Evolutionary conservation across 2,113 vertebrate genomes (phyloP).

Genomic region (Microcebus griseorufus): DNA sequence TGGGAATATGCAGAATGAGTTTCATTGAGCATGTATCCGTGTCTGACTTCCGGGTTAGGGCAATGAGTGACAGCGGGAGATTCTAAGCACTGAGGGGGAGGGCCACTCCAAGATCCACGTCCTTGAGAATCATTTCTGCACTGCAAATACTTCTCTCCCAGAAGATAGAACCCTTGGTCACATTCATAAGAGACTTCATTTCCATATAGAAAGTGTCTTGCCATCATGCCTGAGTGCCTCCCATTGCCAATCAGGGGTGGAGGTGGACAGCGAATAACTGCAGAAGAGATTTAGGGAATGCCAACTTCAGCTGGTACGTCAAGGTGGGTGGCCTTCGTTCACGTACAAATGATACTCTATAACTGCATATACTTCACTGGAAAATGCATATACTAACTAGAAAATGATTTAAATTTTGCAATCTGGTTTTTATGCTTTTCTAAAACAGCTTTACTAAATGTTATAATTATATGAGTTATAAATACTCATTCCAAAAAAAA

Average conservation of each 20-base stretch:
- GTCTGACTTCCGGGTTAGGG: constrained; percentile 53
- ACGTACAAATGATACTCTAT: background rate
- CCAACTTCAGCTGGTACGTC: background rate
- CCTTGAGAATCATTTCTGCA: constrained; percentile 31
- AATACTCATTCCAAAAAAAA: background rate
- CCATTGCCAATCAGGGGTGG: constrained; percentile 29
- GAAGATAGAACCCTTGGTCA: constrained; percentile 53
- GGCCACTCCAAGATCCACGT: constrained; percentile 47
- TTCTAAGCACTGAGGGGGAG: constrained; percentile 32
- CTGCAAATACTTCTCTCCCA: constrained; percentile 42
- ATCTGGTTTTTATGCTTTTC: background rate
- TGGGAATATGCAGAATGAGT: constrained; percentile 15
- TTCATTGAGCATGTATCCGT: constrained; percentile 49
- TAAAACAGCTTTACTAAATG: background rate
- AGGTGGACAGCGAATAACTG: constrained; percentile 51
- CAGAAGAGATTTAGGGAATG: constrained; percentile 2
- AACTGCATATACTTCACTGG: background rate
- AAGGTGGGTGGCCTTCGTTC: background rate
- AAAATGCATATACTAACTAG: background rate
- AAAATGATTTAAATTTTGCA: background rate
- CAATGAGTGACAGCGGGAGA: constrained; percentile 38
- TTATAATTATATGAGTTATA: background rate
- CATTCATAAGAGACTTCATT: constrained; percentile 56
- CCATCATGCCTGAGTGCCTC: background rate
- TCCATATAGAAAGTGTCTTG: background rate